Evolutionary conservation across 2,888 invertebrate genomes (phyloP), one percentile per base, ranked within the genome.

Genomic region (Megaustenia siamemsis): DNA sequence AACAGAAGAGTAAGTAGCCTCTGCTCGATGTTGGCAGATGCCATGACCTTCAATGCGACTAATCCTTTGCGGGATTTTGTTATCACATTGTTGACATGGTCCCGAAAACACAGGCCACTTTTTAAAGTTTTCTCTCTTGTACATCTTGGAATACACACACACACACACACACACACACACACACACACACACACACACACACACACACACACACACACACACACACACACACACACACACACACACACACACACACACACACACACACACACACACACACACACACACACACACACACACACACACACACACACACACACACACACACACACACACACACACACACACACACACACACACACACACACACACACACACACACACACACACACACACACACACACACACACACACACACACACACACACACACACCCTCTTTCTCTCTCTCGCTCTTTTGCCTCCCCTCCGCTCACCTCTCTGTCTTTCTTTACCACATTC

Each of bases 241-340:
- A 71, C 73, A 71, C 73, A 71, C 73, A 35, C 35, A 71, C 73
- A 32, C 73, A 71, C 73, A 73, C 73, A 73, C 45, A 76, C 76
- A 76, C 76, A 76, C 76, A 76, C 45, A 76, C 76, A 76, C 45
- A 76, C 73, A 73, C 73, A 73, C 73, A 73, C 73, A 73, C 73
- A 73, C 75, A 45, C 75, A 45, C 75, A 45, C 75, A 45, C 45
- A 45, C 75, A 45, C 69, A 68, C 69, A 68, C 69, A 71, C 73
- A 3, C 32, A 68, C 73, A 35, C 69, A 68, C 69, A 68, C 32
- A 68, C 69, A 68, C 69, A 68, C 69, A 68, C 69, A 68, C 69
- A 68, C 32, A 68, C 69, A 28, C 28, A 28, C 69, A 68, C 69
- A 68, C 69, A 68, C 69, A 68, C 69, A 28, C 69, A 68, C 69